Base-by-base conservation (phyloP, 2,888 invertebrate genomes). In the Aricia artaxerxes region DNA sequence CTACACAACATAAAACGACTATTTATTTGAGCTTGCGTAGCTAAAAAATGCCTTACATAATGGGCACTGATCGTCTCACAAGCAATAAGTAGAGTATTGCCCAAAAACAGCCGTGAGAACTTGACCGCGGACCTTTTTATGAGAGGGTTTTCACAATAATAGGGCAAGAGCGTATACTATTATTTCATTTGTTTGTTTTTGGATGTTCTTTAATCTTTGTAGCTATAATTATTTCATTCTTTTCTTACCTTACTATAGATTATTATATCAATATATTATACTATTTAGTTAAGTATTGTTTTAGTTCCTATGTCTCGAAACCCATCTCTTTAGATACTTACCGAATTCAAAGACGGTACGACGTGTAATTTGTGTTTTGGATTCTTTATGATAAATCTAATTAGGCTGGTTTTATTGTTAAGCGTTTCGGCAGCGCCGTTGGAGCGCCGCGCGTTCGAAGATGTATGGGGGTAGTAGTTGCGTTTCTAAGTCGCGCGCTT, bases 71-170 rank as follows among this genome's bases (percentile, higher is more conserved):
- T 49, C 9, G 11, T 49, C 49, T 49, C n/a, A 24, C 31, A 69
- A 11, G 69, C 61, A 64, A 64, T 38, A 69, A 69, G 69, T 35
- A 69, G 35, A 69, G 35, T 35, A 69, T 69, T 69, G 69, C 35
- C 64, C 35, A 69, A 69, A 69, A 35, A 9, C 4, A 31, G 5
- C 13, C 69, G 69, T 69, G 69, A 16, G 35, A 69, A 69, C 35
- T 69, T 69, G 35, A 69, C 69, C 69, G 69, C 31, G 13, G 35
- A 69, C 6, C 31, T 31, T 64, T 31, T 31, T 64, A 64, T 31
- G 31, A 64, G 64, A 38, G 11, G 35, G 5, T 69, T 69, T 69
- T 69, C 69, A 69, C 69, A 35, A 69, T 35, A 31, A 69, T 61
- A 7, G 61, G 4, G 24, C 61, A 61, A 61, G 2, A 49, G 9